Conservation (phyloP, 2,797 vertebrate species). For the Anguilla megastoma region DNA sequence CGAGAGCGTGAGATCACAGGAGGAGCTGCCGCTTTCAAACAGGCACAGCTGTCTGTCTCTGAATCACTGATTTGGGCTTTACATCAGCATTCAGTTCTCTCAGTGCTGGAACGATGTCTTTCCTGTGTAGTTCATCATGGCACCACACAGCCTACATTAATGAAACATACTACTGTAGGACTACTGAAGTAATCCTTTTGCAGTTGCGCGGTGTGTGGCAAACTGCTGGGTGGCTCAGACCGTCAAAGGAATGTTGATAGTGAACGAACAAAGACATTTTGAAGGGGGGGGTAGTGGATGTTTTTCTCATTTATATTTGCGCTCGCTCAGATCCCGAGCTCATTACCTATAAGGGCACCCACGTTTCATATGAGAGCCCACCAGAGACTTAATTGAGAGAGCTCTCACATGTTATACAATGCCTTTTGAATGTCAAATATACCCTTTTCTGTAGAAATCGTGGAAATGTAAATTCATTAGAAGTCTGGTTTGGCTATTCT, state of each 20-base stretch:
- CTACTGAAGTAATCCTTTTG: background rate
- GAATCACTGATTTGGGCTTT: background rate
- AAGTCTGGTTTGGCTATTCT: background rate
- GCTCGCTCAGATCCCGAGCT: constrained; percentile 66
- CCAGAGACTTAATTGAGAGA: constrained; percentile 67
- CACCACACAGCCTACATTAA: background rate
- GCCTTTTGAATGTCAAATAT: constrained; percentile 63
- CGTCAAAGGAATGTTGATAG: background rate
- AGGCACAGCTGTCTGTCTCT: background rate
- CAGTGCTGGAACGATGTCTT: constrained; percentile 72
- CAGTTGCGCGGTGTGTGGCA: background rate
- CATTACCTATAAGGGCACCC: constrained; percentile 75
- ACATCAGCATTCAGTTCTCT: constrained; percentile 77
- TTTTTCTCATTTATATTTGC: constrained; percentile 11
- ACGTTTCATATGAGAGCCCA: constrained; percentile 70
- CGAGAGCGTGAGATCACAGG: background rate
- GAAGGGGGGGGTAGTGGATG: background rate
- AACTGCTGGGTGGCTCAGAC: background rate
- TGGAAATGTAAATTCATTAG: constrained; percentile 17
- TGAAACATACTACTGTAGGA: background rate
- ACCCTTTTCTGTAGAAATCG: background rate
- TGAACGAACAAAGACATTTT: background rate
- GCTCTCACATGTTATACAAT: constrained; percentile 70
- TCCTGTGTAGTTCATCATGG: constrained; percentile 74
- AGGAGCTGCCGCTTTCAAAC: background rate